These are phyloP conservation scores for Alaudala cheleensis DNA, from an alignment of 2,113 vertebrate species.

Conservation along the genomic window DNA sequence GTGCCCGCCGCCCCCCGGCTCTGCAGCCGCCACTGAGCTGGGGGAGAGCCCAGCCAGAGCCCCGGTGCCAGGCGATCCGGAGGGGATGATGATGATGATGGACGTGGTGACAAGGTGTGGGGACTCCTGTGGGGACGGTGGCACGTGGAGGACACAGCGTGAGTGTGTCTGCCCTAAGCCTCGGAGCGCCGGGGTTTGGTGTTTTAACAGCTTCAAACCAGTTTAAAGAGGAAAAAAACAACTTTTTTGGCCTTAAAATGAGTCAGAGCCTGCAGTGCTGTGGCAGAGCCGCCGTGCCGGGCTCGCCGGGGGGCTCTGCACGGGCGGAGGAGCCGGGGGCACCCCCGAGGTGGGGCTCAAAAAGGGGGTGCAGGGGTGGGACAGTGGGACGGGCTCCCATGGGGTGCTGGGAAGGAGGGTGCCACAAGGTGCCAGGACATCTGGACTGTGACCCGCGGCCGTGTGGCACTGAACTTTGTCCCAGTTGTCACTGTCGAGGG, in stretches of 20 bases:
- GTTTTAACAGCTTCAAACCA: not conserved
- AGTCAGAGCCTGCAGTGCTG: not conserved
- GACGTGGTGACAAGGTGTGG: accelerated
- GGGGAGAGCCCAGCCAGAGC: not conserved
- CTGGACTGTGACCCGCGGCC: not conserved
- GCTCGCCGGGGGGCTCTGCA: not conserved
- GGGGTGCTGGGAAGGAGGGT: not conserved
- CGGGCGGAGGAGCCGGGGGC: not conserved
- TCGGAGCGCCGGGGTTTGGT: accelerated
- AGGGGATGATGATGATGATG: accelerated
- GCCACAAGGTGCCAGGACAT: not conserved
- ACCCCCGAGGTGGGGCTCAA: accelerated
- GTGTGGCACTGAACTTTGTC: slow-evolving; percentile 20
- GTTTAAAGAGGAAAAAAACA: not conserved
- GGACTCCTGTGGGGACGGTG: not conserved
- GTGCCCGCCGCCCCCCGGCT: accelerated
- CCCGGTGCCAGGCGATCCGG: accelerated
- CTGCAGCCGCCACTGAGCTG: not conserved
- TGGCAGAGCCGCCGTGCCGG: not conserved
- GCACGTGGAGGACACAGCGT: accelerated
- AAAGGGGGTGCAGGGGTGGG: not conserved
- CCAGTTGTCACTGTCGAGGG: not conserved
- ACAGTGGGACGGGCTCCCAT: accelerated
- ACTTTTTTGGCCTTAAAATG: not conserved
- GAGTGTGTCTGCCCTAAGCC: not conserved